A percentile compares a stretch with the other conserved stretches of the same genome.
Evolutionary conservation across 2,888 invertebrate species (phyloP).

Genomic region (Carcina quercana): DNA sequence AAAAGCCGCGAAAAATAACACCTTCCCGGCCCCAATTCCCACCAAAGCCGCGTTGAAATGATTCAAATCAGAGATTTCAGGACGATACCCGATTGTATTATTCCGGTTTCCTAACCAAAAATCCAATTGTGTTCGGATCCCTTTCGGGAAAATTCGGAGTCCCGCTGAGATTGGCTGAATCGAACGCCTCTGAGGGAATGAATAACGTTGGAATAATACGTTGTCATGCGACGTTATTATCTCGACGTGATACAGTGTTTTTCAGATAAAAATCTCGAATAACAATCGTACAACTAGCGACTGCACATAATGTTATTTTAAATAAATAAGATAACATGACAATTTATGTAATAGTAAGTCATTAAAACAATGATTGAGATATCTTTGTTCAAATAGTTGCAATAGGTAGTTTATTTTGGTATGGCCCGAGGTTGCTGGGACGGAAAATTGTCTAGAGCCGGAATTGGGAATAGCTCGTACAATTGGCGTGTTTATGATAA

Average conservation of each 20-base stretch:
- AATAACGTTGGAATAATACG: slow-evolving; percentile 70
- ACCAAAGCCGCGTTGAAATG: slow-evolving; percentile 61
- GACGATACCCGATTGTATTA: slow-evolving; percentile 71
- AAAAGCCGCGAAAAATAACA: slow-evolving; percentile 40
- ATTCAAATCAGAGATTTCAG: slow-evolving; percentile 73
- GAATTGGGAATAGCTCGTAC: slow-evolving; percentile 47
- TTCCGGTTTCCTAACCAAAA: slow-evolving; percentile 72
- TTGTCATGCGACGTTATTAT: slow-evolving; percentile 73
- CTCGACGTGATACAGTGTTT: slow-evolving; percentile 71
- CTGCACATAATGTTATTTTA: slow-evolving; percentile 43
- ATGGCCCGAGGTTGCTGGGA: slow-evolving; percentile 29
- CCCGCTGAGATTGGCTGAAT: slow-evolving; percentile 70
- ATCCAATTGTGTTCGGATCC: slow-evolving; percentile 69
- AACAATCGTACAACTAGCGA: slow-evolving; percentile 49
- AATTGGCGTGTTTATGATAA: slow-evolving; percentile 20
- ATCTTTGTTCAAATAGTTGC: slow-evolving; percentile 48
- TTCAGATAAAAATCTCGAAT: slow-evolving; percentile 67
- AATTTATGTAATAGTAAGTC: slow-evolving; percentile 41
- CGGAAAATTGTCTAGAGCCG: slow-evolving; percentile 42
- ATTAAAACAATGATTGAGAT: slow-evolving; percentile 61
- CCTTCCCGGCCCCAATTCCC: slow-evolving; percentile 56
- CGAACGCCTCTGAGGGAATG: slow-evolving; percentile 49
- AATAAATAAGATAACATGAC: slow-evolving; percentile 57
- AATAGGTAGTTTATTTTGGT: slow-evolving; percentile 30
- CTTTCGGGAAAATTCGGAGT: slow-evolving; percentile 59